phyloP scores from a whole-genome alignment of 2,113 vertebrate species.

The Montifringilla adamsi region DNA sequence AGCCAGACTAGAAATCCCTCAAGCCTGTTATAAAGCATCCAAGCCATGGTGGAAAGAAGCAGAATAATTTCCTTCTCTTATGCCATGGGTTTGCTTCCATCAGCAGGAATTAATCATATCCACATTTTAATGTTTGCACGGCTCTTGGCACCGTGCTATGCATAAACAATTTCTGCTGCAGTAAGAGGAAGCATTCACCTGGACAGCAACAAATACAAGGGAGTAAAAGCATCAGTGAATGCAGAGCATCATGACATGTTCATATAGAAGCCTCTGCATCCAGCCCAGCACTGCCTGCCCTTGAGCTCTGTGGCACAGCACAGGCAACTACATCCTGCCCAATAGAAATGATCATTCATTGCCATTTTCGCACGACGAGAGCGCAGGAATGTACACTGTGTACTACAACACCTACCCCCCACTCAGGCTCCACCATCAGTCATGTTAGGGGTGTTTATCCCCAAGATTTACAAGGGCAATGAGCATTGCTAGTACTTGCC shows the following conservation, averaged over 20 bases:
- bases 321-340: not conserved
- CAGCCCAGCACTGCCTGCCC: not conserved
- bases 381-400: not conserved
- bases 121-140: not conserved
- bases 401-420: not conserved
- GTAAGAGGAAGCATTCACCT: not conserved
- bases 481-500: not conserved
- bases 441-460: conserved; percentile 12
- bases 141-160: not conserved
- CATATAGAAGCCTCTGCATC: not conserved
- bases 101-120: not conserved
- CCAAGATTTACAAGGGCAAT: conserved; percentile 10
- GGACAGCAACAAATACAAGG: not conserved
- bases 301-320: rapidly evolving
- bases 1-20: not conserved
- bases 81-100: not conserved
- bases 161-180: not conserved
- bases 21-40: not conserved
- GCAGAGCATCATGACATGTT: not conserved
- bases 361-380: not conserved
- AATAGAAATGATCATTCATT: not conserved
- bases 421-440: not conserved
- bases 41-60: not conserved
- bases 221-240: not conserved
- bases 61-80: not conserved